Percentiles rank a stretch among this genome's conserved stretches.
phyloP scores from a whole-genome alignment of 2,113 vertebrate species.

The Gasterosteus aculeatus region DNA sequence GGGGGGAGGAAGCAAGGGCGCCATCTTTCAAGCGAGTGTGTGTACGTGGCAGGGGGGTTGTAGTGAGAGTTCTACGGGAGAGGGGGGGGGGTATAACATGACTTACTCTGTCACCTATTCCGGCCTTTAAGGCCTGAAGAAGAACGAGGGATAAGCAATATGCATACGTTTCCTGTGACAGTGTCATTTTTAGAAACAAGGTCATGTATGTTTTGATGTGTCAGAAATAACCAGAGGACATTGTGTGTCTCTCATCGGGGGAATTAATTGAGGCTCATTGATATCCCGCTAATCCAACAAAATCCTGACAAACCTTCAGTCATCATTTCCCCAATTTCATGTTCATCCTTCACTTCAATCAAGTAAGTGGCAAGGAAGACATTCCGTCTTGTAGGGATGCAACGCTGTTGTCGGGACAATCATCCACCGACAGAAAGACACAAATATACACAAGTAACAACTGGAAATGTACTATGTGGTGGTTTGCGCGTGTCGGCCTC shows the following conservation, averaged over 20 bases:
- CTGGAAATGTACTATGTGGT: background rate
- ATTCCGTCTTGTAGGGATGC: no score
- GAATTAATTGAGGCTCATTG: background rate
- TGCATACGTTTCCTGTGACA: background rate
- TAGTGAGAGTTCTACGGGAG: background rate
- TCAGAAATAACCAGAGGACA: background rate
- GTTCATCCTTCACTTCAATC: background rate
- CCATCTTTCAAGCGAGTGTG: background rate
- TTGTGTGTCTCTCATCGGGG: background rate
- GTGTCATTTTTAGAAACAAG: background rate
- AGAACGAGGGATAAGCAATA: background rate
- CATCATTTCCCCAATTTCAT: no score
- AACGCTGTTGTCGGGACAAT: background rate
- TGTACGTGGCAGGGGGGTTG: background rate
- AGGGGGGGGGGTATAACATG: slow-evolving; percentile 22
- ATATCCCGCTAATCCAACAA: background rate
- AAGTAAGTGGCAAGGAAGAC: background rate
- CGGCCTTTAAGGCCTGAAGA: background rate
- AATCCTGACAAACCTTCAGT: background rate
- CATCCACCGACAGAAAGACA: background rate
- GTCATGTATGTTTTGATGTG: no score
- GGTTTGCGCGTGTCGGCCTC: no score
- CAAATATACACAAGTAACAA: background rate
- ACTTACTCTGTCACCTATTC: slow-evolving; percentile 31
- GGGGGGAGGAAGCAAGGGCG: slow-evolving; percentile 49